Conservation (phyloP, 1,140 invertebrate species). For the Anastatus disparis region DNA sequence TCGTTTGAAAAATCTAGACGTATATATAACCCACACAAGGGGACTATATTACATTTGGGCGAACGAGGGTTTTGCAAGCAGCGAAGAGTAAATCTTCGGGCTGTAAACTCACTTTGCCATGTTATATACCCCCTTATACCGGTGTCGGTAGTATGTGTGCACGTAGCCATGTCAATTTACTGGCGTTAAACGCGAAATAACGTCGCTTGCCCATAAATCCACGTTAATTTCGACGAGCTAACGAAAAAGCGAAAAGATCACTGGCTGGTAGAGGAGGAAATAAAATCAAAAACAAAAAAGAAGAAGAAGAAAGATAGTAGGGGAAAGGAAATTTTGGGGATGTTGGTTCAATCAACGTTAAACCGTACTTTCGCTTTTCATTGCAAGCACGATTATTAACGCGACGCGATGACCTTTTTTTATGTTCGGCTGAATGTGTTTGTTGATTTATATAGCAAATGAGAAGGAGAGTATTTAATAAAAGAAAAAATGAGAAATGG, state of each 20-base stretch:
- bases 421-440: too few species aligned
- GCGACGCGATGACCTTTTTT: too few species aligned
- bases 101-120: constrained; percentile 50
- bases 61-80: too few species aligned
- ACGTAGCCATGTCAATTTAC: constrained; percentile 51
- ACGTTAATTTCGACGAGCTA: constrained; percentile 52
- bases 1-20: constrained; percentile 41
- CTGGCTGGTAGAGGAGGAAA: constrained; percentile 40
- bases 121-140: constrained; percentile 47
- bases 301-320: not conserved
- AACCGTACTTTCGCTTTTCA: constrained; percentile 47
- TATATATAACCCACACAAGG: constrained; percentile 25
- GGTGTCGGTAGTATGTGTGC: constrained; percentile 8
- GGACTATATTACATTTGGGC: too few species aligned
- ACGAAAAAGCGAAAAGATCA: constrained; percentile 34
- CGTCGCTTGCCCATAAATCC: constrained; percentile 51
- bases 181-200: constrained; percentile 52
- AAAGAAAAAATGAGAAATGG: too few species aligned
- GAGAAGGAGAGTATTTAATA: too few species aligned
- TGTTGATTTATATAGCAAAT: too few species aligned
- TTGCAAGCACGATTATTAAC: constrained; percentile 49
- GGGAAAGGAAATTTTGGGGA: too few species aligned
- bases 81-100: constrained; percentile 49
- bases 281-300: not conserved
- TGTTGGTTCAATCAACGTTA: constrained; percentile 52